Percentiles rank a stretch among this genome's conserved stretches.
Evolutionary conservation across 2,888 invertebrate genomes (phyloP).

Genomic region (Mylabris sibirica): DNA sequence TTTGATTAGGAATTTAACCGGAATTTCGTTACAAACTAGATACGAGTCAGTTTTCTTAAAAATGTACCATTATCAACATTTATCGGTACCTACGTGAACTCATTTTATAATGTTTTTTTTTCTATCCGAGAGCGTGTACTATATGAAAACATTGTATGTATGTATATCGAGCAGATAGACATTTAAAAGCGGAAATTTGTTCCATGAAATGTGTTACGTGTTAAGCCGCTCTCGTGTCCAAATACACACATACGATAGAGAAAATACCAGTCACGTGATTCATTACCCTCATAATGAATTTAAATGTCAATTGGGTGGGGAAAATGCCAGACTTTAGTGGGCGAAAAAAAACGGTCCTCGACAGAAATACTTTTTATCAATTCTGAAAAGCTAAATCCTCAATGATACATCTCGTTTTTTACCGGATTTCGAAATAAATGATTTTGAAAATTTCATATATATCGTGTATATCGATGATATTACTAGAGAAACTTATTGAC

Average conservation of each 20-base stretch:
- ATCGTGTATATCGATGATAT: not conserved
- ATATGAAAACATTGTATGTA: not conserved
- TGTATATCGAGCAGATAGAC: conserved; percentile 43
- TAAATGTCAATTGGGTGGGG: conserved; percentile 25
- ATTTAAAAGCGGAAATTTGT: conserved; percentile 50
- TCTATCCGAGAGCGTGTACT: conserved; percentile 30
- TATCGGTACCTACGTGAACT: conserved; percentile 41
- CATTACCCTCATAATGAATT: conserved; percentile 30
- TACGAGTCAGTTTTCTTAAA: not conserved
- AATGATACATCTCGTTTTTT: not conserved
- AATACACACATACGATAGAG: conserved; percentile 20
- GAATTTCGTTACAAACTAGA: not conserved
- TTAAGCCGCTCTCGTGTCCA: conserved; percentile 34
- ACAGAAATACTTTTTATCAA: not conserved
- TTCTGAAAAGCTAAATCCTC: not conserved
- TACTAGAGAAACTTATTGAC: conserved; percentile 1
- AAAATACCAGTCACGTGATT: conserved; percentile 33
- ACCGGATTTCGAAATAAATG: not conserved
- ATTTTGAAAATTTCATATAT: not conserved
- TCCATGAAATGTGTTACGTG: conserved; percentile 46
- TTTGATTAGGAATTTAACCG: conserved; percentile 11
- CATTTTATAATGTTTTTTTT: conserved; percentile 41
- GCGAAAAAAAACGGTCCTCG: not conserved
- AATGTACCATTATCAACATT: conserved; percentile 14
- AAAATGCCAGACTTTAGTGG: not conserved